Conservation (phyloP, 2,888 invertebrate species). For the Clitarchus hookeri region DNA sequence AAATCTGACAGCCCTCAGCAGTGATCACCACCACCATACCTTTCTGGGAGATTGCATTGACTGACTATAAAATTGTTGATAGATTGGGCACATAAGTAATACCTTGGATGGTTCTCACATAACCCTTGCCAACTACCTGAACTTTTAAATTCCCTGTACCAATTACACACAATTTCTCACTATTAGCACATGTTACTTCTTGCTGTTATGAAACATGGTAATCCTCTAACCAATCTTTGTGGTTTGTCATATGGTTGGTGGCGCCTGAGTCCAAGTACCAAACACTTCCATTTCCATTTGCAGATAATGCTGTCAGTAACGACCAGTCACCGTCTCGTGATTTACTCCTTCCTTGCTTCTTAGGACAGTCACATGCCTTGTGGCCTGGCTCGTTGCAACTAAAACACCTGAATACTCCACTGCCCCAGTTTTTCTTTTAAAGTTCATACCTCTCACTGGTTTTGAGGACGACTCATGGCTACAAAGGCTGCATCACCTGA, state of each 20-base stretch:
- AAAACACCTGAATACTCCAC: neutral
- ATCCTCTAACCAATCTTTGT: neutral
- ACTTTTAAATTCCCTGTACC: neutral
- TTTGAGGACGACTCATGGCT: too few relatives aligned
- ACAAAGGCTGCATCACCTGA: too few relatives aligned
- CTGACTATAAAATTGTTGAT: neutral
- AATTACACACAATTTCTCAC: neutral
- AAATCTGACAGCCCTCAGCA: neutral
- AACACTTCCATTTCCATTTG: neutral
- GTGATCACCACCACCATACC: neutral
- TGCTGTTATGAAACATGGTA: neutral
- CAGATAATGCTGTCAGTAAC: neutral
- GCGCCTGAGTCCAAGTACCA: neutral
- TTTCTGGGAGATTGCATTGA: neutral
- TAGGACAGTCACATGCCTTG: neutral
- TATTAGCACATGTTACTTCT: neutral
- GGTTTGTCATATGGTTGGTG: neutral
- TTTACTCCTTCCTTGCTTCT: neutral
- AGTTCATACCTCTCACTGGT: too few relatives aligned
- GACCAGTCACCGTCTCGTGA: neutral
- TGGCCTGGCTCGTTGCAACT: neutral
- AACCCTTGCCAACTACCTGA: neutral
- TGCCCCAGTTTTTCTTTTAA: too few relatives aligned
- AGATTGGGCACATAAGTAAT: neutral
- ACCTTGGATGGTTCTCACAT: neutral